These are phyloP conservation scores for Phenacoccus solenopsis DNA, from an alignment of 1,140 invertebrate genomes.

Conservation along the genomic window DNA sequence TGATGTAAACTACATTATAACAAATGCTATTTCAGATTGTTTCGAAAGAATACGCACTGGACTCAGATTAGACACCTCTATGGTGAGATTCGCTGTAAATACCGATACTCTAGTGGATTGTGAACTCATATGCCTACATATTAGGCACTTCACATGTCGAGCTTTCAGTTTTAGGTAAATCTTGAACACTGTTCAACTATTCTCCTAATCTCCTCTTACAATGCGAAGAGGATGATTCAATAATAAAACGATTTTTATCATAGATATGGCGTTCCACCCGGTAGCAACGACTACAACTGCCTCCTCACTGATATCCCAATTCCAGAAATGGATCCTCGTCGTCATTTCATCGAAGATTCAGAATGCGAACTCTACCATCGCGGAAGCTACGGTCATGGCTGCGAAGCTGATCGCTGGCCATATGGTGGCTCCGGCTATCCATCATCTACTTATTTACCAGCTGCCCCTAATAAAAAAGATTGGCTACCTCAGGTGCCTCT, in stretches of 20 bases:
- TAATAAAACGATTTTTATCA: too few relatives aligned
- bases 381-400: constrained; percentile 62
- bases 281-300: constrained; percentile 41
- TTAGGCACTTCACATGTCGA: constrained; percentile 52
- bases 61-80: constrained; percentile 44
- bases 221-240: too few relatives aligned
- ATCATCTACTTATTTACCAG: background rate
- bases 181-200: too few relatives aligned
- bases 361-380: constrained; percentile 60
- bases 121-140: constrained; percentile 53
- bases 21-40: constrained; percentile 62
- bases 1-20: too few relatives aligned
- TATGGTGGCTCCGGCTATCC: background rate
- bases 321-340: constrained; percentile 43
- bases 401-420: constrained; percentile 42
- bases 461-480: background rate
- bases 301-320: constrained; percentile 55
- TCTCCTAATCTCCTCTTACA: too few relatives aligned
- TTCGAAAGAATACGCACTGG: constrained; percentile 64
- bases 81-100: constrained; percentile 46
- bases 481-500: background rate
- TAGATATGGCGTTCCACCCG: constrained; percentile 7
- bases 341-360: constrained; percentile 42
- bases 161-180: constrained; percentile 62
- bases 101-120: constrained; percentile 58